Percentiles rank a stretch among this genome's conserved stretches.
phyloP scores from a whole-genome alignment of 2,888 invertebrate genomes.

The Agrochola lychnidis region DNA sequence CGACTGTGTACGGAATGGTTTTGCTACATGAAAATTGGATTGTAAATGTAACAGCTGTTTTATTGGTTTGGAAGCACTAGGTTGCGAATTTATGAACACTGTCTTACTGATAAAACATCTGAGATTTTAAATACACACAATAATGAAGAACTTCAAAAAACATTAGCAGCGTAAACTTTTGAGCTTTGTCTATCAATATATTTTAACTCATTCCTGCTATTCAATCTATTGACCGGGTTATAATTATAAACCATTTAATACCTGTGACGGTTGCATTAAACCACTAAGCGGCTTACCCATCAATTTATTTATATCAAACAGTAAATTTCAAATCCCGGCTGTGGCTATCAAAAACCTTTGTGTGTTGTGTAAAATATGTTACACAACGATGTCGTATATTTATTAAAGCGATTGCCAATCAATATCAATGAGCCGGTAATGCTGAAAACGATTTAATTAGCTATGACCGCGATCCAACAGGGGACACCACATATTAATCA shows the following conservation, averaged over 20 bases:
- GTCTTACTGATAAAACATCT: neutral
- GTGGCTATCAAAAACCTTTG: conserved; percentile 42
- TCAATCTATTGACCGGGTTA: neutral
- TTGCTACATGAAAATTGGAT: conserved; percentile 13
- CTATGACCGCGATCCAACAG: conserved; percentile 39
- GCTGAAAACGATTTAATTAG: conserved; percentile 61
- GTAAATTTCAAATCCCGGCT: conserved; percentile 48
- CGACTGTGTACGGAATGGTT: conserved; percentile 2
- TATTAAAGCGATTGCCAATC: conserved; percentile 50
- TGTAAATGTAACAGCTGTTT: neutral
- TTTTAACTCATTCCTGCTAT: neutral
- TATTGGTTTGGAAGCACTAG: neutral
- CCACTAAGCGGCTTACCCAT: conserved; percentile 42
- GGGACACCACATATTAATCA: conserved; percentile 42
- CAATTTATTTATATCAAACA: conserved; percentile 44
- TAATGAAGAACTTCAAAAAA: neutral
- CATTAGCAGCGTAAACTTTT: neutral
- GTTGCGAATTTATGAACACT: neutral
- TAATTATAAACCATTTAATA: conserved; percentile 20
- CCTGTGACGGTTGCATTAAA: conserved; percentile 6
- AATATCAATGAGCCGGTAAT: conserved; percentile 51
- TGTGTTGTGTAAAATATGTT: conserved; percentile 42
- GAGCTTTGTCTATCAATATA: neutral
- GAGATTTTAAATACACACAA: neutral
- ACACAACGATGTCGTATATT: conserved; percentile 15